These are phyloP conservation scores for Apostichopus parvimensis DNA, from an alignment of 35 echinoderm and acorn worm species.

Conservation along the genomic window DNA sequence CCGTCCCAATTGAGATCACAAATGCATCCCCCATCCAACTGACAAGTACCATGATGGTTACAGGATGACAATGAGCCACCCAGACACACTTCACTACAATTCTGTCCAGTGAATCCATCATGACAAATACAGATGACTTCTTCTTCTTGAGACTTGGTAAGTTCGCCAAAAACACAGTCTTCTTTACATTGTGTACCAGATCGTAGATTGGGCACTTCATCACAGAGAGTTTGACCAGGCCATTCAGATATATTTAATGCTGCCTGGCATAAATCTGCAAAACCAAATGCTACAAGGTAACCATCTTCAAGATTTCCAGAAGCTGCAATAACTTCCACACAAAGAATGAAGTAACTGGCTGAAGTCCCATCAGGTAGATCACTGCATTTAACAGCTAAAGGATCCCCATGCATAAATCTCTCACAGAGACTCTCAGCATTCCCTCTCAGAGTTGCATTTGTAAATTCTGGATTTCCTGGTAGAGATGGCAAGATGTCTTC, in stretches of 20 bases:
- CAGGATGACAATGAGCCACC: constrained; percentile 67
- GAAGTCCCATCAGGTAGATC: constrained; percentile 44
- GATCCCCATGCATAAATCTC: constrained; percentile 43
- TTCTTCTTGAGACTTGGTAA: not conserved
- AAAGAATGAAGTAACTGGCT: constrained; percentile 63
- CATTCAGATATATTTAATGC: constrained; percentile 63
- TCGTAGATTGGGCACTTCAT: constrained; percentile 64
- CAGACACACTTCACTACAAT: constrained; percentile 67
- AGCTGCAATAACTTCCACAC: constrained; percentile 64
- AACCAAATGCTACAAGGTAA: constrained; percentile 78
- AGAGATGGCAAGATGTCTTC: not conserved
- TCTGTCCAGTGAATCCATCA: constrained; percentile 66
- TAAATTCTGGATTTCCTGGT: constrained; percentile 47
- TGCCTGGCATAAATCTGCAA: constrained; percentile 81
- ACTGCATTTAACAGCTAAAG: constrained; percentile 56
- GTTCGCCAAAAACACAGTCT: constrained; percentile 73
- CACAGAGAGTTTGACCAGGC: constrained; percentile 76
- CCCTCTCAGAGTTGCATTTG: constrained; percentile 30
- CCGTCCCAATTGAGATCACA: constrained; percentile 89
- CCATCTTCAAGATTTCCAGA: constrained; percentile 51
- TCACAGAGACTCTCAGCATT: constrained; percentile 42
- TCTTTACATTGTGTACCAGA: constrained; percentile 70
- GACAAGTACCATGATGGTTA: constrained; percentile 64
- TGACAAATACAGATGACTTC: constrained; percentile 49
- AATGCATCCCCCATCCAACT: constrained; percentile 44